phyloP scores from a whole-genome alignment of 2,888 invertebrate species.

The Trissolcus japonicus region DNA sequence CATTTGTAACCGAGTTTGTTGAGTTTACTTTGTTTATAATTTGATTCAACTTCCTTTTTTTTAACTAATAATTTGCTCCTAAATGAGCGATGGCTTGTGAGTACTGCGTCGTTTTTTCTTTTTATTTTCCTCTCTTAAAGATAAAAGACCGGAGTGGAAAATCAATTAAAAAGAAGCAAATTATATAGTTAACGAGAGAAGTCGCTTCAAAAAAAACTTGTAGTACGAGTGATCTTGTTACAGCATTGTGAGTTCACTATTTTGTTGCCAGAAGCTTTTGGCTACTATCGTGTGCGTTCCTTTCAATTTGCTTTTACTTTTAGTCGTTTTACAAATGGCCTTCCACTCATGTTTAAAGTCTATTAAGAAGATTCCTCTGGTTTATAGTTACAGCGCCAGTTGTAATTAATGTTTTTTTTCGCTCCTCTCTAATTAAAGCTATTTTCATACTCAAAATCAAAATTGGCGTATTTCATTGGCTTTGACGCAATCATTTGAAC shows the following conservation, averaged over 20 bases:
- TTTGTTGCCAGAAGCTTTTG: constrained; percentile 37
- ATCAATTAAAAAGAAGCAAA: constrained; percentile 58
- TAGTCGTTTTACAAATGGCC: constrained; percentile 45
- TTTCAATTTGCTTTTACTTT: constrained; percentile 39
- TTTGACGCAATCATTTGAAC: too few relatives aligned
- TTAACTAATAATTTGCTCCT: too few relatives aligned
- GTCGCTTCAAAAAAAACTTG: constrained; percentile 46
- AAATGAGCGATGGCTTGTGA: too few relatives aligned
- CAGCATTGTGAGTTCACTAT: constrained; percentile 36
- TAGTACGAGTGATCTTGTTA: constrained; percentile 54
- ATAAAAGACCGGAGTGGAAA: constrained; percentile 3
- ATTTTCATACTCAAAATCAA: too few relatives aligned
- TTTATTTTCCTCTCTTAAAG: too few relatives aligned
- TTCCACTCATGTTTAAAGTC: constrained; percentile 31
- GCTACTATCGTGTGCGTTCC: constrained; percentile 27
- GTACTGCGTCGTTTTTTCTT: too few relatives aligned
- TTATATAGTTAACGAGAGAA: constrained; percentile 50
- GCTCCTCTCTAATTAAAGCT: too few relatives aligned
- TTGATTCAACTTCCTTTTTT: background rate
- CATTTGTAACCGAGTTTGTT: too few relatives aligned
- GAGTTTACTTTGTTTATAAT: constrained; percentile 6
- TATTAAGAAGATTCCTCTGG: constrained; percentile 18
- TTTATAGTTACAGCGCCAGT: too few relatives aligned
- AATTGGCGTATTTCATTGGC: too few relatives aligned
- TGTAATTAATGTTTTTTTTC: background rate